These are phyloP conservation scores for Drosophila neocordata DNA, from an alignment of 1,140 invertebrate species.

Conservation along the genomic window DNA sequence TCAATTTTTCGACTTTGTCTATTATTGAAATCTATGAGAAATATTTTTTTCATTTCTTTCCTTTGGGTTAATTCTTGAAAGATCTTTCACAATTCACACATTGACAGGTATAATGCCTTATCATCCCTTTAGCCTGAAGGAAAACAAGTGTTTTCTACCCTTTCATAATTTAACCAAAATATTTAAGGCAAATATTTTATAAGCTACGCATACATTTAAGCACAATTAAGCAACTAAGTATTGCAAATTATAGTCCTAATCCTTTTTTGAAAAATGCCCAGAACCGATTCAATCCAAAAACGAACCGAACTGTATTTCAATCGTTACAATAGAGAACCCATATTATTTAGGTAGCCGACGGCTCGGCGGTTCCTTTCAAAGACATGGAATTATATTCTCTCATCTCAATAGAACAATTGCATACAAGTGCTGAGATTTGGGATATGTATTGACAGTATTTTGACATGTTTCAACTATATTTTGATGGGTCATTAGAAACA, in stretches of 20 bases:
- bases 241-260: constrained; percentile 65
- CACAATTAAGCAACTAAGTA: constrained; percentile 76
- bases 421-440: constrained; percentile 60
- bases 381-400: constrained; percentile 34
- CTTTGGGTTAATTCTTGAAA: neutral
- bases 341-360: constrained; percentile 47
- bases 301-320: constrained; percentile 7
- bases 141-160: constrained; percentile 47
- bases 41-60: neutral
- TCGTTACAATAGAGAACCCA: constrained; percentile 3
- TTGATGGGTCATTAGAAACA: constrained; percentile 54
- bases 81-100: constrained; percentile 10
- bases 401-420: constrained; percentile 53
- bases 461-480: constrained; percentile 66
- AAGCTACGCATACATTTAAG: constrained; percentile 71
- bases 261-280: constrained; percentile 41
- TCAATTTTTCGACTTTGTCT: neutral
- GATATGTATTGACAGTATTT: constrained; percentile 70
- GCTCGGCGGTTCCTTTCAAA: constrained; percentile 60
- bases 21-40: neutral
- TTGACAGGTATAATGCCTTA: neutral
- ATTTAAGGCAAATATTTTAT: constrained; percentile 78
- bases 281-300: neutral
- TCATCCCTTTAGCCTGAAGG: constrained; percentile 1
- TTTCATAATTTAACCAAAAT: constrained; percentile 74